Percentiles rank a stretch among this genome's conserved stretches.
These are phyloP conservation scores for Calidris pygmaea DNA, from an alignment of 2,113 vertebrate genomes.

Conservation along the genomic window DNA sequence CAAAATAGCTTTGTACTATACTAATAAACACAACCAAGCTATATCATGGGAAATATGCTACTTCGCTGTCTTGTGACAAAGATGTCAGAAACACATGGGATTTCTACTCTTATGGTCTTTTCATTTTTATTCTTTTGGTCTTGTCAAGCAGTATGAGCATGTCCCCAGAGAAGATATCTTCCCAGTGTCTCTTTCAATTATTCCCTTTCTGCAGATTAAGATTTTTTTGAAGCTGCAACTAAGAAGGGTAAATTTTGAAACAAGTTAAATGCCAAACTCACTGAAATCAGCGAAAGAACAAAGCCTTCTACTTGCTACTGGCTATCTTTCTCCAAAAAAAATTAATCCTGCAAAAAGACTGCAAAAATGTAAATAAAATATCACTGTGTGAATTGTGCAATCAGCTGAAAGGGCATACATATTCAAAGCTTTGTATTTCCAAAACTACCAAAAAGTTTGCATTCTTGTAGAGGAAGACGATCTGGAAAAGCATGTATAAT, in stretches of 20 bases:
- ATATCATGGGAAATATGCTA: not conserved
- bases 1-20: not conserved
- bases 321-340: not conserved
- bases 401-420: not conserved
- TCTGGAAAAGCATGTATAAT: not conserved
- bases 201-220: not conserved
- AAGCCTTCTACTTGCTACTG: not conserved
- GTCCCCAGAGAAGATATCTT: conserved; percentile 19
- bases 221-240: not conserved
- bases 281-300: not conserved
- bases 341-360: not conserved
- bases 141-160: not conserved
- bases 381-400: not conserved
- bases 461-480: not conserved
- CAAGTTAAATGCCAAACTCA: not conserved
- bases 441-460: not conserved
- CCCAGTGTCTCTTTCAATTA: not conserved
- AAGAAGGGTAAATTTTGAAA: not conserved
- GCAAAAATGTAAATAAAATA: not conserved
- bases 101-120: not conserved
- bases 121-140: conserved; percentile 14
- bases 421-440: not conserved
- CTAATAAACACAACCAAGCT: not conserved
- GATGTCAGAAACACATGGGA: not conserved
- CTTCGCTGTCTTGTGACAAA: not conserved